Evolutionary conservation across 2,888 invertebrate genomes (phyloP).

Genomic region (Diachrysia chrysitis): DNA sequence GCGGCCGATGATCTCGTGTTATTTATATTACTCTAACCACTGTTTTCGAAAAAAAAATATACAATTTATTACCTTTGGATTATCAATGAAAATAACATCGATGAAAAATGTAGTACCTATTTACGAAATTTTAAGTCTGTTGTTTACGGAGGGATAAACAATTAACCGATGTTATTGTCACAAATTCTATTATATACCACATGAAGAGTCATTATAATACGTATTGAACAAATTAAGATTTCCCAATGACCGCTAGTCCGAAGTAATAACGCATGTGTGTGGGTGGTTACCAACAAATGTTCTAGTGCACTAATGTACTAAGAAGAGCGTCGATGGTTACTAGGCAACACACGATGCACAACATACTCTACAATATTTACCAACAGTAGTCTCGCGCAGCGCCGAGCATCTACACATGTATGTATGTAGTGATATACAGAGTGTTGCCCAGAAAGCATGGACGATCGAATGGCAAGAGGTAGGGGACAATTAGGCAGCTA

Average conservation of each 20-base stretch:
- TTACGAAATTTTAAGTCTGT: too few species aligned
- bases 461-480: too few species aligned
- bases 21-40: not conserved
- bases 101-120: not conserved
- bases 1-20: conserved; percentile 1
- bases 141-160: too few species aligned
- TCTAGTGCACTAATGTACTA: not conserved
- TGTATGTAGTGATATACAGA: not conserved
- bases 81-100: not conserved
- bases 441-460: too few species aligned
- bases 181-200: too few species aligned
- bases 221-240: too few species aligned
- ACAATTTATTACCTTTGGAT: not conserved
- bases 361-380: conserved; percentile 1
- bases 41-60: not conserved
- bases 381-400: not conserved
- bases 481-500: too few species aligned
- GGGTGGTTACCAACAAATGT: not conserved
- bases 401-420: not conserved
- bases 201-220: too few species aligned
- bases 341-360: not conserved
- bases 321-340: not conserved
- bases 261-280: too few species aligned
- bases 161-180: too few species aligned
- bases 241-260: too few species aligned